Evolutionary conservation across 2,113 vertebrate species (phyloP).

Genomic region (Anhinga rufa): DNA sequence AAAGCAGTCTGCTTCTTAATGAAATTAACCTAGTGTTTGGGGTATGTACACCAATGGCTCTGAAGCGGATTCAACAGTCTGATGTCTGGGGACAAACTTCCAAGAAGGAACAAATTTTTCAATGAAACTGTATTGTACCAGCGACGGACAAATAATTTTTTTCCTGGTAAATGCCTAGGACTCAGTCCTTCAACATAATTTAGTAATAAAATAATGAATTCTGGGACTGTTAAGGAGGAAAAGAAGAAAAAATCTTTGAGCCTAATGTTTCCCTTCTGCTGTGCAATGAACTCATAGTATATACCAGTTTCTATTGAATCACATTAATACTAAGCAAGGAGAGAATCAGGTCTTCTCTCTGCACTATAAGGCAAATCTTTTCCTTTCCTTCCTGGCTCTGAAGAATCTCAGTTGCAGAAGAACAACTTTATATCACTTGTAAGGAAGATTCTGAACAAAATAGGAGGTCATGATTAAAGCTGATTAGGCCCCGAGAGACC

Average conservation of each 20-base stretch:
- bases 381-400: neutral
- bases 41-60: neutral
- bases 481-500: neutral
- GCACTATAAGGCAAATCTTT: neutral
- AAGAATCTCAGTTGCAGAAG: neutral
- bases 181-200: neutral
- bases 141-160: neutral
- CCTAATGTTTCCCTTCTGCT: neutral
- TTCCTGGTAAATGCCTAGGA: neutral
- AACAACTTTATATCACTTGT: neutral
- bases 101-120: slow-evolving; percentile 7
- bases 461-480: neutral
- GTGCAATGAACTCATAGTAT: neutral
- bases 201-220: neutral
- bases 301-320: neutral
- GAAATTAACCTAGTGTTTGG: slow-evolving; percentile 17
- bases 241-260: neutral
- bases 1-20: slow-evolving; percentile 47
- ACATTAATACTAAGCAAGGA: neutral
- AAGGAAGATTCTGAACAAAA: neutral
- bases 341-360: neutral
- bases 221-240: neutral
- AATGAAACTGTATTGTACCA: slow-evolving; percentile 16
- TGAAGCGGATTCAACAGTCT: neutral
- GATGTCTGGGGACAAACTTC: neutral